Percentiles rank a stretch among this genome's conserved stretches.
Evolutionary conservation across 2,113 vertebrate genomes (phyloP).

Genomic region (Rattus rattus): DNA sequence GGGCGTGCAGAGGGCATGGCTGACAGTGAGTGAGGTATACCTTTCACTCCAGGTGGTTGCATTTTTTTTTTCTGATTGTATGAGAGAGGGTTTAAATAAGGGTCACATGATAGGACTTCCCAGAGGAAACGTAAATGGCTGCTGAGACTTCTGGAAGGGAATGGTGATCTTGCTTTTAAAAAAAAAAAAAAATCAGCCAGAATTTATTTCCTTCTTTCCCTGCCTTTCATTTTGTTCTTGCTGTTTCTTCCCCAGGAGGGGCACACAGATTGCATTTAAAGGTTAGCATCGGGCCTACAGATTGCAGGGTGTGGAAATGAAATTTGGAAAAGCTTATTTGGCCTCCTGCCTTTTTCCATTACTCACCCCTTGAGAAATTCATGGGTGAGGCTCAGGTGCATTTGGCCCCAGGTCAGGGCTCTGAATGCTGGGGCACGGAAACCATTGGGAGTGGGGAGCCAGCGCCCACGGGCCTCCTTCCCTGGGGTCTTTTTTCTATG

Average conservation of each 20-base stretch:
- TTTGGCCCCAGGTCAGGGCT: not conserved
- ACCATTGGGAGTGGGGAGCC: rapidly evolving
- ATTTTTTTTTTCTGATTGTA: not conserved
- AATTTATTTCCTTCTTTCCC: not conserved
- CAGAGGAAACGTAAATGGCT: not conserved
- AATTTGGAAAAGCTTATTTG: not conserved
- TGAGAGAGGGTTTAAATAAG: not conserved
- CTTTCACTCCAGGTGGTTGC: not conserved
- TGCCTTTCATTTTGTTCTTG: not conserved
- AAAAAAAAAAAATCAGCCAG: not conserved
- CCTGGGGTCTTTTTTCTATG: not conserved
- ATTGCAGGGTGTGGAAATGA: not conserved
- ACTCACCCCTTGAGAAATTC: constrained; percentile 45
- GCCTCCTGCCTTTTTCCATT: not conserved
- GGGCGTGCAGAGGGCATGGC: no score
- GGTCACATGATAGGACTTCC: not conserved
- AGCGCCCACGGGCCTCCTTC: not conserved
- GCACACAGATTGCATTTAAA: no score
- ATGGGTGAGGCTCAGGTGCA: not conserved
- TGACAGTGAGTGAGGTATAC: rapidly evolving
- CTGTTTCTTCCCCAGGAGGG: not conserved
- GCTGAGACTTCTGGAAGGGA: not conserved
- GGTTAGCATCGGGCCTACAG: not conserved
- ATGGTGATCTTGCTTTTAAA: not conserved
- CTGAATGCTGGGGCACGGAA: not conserved